Evolutionary conservation across 2,797 vertebrate genomes (phyloP).

Genomic region (Thripadectes ignobilis): DNA sequence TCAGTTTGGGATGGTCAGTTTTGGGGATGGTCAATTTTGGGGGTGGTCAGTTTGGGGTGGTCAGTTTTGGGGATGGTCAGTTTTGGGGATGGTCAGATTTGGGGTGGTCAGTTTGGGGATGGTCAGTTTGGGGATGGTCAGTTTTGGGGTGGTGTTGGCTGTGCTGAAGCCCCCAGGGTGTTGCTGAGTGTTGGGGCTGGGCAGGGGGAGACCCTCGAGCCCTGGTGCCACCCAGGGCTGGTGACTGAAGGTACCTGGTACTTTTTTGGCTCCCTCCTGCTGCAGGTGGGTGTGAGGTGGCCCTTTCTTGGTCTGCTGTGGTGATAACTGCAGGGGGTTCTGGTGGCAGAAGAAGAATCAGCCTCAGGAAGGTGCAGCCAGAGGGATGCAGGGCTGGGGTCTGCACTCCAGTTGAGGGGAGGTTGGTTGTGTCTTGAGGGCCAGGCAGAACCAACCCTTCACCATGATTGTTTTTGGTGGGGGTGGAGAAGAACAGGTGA

Average conservation of each 20-base stretch:
- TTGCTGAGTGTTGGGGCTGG: fast-evolving
- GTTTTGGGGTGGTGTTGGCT: background rate
- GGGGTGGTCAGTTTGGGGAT: background rate
- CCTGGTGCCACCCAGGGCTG: fast-evolving
- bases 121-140: background rate
- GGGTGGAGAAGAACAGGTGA: background rate
- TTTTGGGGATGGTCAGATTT: no score
- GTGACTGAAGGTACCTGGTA: background rate
- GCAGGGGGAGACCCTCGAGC: background rate
- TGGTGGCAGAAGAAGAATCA: background rate
- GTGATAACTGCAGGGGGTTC: background rate
- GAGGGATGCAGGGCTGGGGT: background rate
- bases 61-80: no score
- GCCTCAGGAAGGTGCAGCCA: background rate
- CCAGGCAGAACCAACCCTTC: background rate
- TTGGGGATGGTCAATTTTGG: background rate
- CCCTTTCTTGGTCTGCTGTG: background rate
- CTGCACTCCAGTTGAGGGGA: background rate
- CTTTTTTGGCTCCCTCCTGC: background rate
- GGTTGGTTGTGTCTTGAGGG: background rate
- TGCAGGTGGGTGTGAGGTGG: background rate
- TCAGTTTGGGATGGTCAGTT: background rate
- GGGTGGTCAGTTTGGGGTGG: background rate
- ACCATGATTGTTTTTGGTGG: fast-evolving
- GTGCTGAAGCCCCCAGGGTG: background rate